Evolutionary conservation across 2,797 vertebrate species (phyloP).

Genomic region (Girardinus metallicus): DNA sequence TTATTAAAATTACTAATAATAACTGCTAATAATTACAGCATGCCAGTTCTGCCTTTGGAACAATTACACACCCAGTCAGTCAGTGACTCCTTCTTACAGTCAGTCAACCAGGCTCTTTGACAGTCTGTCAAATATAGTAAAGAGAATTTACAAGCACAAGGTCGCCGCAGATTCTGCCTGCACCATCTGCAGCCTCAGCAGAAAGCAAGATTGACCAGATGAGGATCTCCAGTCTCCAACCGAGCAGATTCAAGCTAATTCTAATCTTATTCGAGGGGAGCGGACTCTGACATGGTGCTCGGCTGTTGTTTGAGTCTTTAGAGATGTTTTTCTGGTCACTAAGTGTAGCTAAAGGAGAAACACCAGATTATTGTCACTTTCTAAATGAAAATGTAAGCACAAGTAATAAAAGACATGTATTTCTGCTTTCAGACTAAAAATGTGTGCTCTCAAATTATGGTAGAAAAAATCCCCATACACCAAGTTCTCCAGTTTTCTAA

Average conservation of each 20-base stretch:
- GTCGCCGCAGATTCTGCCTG: background rate
- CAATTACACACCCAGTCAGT: constrained; percentile 70
- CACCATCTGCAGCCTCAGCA: constrained; percentile 15
- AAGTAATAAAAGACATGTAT: no score
- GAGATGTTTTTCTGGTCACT: constrained; percentile 16
- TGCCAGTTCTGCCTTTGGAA: constrained; percentile 69
- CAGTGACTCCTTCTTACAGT: constrained; percentile 44
- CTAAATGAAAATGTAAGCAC: no score
- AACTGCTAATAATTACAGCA: constrained; percentile 81
- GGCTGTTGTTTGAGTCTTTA: constrained; percentile 1
- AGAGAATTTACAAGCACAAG: constrained; percentile 4
- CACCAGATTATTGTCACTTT: background rate
- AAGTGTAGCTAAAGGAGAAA: background rate
- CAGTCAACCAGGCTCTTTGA: constrained; percentile 36
- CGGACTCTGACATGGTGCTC: background rate
- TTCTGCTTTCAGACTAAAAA: background rate
- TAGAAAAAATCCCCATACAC: background rate
- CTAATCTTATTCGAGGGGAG: background rate
- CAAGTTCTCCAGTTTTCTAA: background rate
- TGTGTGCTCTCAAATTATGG: background rate
- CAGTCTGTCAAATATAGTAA: constrained; percentile 38
- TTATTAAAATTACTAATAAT: constrained; percentile 83
- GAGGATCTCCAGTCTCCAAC: background rate
- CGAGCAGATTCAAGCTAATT: constrained; percentile 1
- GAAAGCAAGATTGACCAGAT: background rate